phyloP scores from a whole-genome alignment of 2,888 invertebrate species.

The Athripsodes cinereus region DNA sequence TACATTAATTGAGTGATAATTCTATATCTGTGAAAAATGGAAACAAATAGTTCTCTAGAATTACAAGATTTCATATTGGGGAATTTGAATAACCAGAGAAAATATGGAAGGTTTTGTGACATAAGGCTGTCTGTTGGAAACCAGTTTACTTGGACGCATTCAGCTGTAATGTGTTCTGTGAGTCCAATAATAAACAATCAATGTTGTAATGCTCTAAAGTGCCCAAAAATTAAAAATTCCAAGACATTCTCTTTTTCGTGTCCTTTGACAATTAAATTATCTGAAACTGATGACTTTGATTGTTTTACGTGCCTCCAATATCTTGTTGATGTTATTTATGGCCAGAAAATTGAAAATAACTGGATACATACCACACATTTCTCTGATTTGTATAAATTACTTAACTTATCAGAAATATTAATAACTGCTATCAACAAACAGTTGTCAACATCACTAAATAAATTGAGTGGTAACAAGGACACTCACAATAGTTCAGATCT shows the following conservation, averaged over 20 bases:
- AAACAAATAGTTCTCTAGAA: neutral
- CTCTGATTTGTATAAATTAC: slow-evolving; percentile 17
- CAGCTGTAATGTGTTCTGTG: slow-evolving; percentile 23
- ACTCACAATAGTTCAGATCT: no score
- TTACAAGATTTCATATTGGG: neutral
- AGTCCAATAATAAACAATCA: slow-evolving; percentile 19
- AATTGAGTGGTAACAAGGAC: no score
- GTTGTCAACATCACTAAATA: neutral
- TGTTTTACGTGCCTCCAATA: slow-evolving; percentile 23
- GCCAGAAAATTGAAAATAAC: slow-evolving; percentile 10
- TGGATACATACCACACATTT: slow-evolving; percentile 17
- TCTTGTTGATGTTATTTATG: slow-evolving; percentile 18
- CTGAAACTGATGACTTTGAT: slow-evolving; percentile 17
- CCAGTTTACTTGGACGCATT: slow-evolving; percentile 21
- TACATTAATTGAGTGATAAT: no score
- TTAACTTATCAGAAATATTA: slow-evolving; percentile 19
- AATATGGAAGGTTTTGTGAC: slow-evolving; percentile 20
- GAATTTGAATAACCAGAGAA: slow-evolving; percentile 18
- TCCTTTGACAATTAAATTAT: slow-evolving; percentile 20
- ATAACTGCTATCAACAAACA: slow-evolving; percentile 13
- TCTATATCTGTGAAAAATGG: neutral
- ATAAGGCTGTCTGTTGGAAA: slow-evolving; percentile 20
- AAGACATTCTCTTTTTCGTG: slow-evolving; percentile 20
- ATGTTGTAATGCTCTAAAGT: slow-evolving; percentile 17
- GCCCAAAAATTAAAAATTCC: slow-evolving; percentile 16